These are phyloP conservation scores for Netelia inedita DNA, from an alignment of 2,888 invertebrate species.

Conservation along the genomic window DNA sequence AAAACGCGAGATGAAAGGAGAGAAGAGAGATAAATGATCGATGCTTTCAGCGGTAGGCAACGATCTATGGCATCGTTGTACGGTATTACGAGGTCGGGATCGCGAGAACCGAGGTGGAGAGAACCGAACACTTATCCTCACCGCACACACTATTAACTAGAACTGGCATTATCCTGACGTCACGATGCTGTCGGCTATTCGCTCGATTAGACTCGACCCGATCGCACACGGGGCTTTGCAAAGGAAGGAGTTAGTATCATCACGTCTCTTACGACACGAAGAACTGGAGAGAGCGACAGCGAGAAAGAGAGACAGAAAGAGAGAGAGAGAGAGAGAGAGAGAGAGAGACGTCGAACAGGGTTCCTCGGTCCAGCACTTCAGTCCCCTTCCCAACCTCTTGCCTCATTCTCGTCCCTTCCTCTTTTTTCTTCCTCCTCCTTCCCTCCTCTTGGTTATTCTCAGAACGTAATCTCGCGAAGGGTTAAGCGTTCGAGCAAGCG, in stretches of 20 bases:
- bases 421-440: constrained; percentile 1
- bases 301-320: constrained; percentile 41
- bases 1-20: no score
- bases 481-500: constrained; percentile 61
- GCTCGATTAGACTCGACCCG: constrained; percentile 39
- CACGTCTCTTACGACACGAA: constrained; percentile 17
- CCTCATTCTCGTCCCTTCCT: constrained; percentile 6
- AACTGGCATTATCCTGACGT: constrained; percentile 59
- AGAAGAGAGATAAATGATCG: constrained; percentile 40
- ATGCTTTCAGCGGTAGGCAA: constrained; percentile 35
- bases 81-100: constrained; percentile 16
- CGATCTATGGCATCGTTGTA: constrained; percentile 15
- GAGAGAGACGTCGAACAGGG: constrained; percentile 7
- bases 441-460: constrained; percentile 56
- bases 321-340: constrained; percentile 44
- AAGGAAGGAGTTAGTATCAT: constrained; percentile 44
- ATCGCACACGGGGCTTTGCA: background rate
- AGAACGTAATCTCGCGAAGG: constrained; percentile 68
- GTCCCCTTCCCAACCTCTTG: constrained; percentile 11
- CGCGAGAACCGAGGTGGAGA: constrained; percentile 3
- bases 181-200: constrained; percentile 59
- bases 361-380: constrained; percentile 63
- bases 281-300: background rate
- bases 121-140: constrained; percentile 49
- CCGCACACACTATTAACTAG: constrained; percentile 46